phyloP scores from a whole-genome alignment of 2,888 invertebrate species.

The Dasysyrphus albostriatus region DNA sequence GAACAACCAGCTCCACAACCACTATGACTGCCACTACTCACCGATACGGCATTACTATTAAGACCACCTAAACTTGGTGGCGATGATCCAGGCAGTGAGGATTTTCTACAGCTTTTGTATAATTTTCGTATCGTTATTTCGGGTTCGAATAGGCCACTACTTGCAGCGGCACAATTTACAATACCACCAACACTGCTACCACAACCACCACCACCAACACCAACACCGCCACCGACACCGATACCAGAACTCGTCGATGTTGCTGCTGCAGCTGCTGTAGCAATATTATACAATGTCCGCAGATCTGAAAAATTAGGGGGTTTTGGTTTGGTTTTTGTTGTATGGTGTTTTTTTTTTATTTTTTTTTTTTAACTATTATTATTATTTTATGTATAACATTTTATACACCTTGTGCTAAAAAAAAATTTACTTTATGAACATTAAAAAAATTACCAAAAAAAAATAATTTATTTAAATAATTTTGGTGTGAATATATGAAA shows the following conservation, averaged over 20 bases:
- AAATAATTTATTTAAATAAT: no score
- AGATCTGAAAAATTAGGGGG: constrained; percentile 83
- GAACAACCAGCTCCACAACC: constrained; percentile 78
- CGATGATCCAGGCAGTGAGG: constrained; percentile 63
- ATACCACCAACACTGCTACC: constrained; percentile 27
- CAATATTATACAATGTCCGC: constrained; percentile 83
- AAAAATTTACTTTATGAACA: constrained; percentile 34
- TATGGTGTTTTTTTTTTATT: constrained; percentile 68
- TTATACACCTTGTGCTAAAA: constrained; percentile 51
- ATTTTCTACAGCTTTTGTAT: constrained; percentile 81
- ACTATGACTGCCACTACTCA: constrained; percentile 77
- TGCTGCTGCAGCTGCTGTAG: constrained; percentile 82
- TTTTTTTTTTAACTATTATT: constrained; percentile 31
- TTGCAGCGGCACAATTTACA: constrained; percentile 24
- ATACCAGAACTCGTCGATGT: constrained; percentile 41
- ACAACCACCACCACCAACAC: constrained; percentile 50
- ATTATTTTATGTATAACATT: constrained; percentile 15
- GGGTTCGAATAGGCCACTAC: constrained; percentile 80
- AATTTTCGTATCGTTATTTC: constrained; percentile 83
- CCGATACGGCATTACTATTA: constrained; percentile 38
- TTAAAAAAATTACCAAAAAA: constrained; percentile 17
- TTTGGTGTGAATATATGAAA: constrained; percentile 68
- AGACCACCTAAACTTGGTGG: constrained; percentile 59
- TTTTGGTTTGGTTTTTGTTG: constrained; percentile 79
- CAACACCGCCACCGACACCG: constrained; percentile 29